These are phyloP conservation scores for Amphipyra tragopoginis DNA, from an alignment of 2,888 invertebrate genomes.

Conservation along the genomic window DNA sequence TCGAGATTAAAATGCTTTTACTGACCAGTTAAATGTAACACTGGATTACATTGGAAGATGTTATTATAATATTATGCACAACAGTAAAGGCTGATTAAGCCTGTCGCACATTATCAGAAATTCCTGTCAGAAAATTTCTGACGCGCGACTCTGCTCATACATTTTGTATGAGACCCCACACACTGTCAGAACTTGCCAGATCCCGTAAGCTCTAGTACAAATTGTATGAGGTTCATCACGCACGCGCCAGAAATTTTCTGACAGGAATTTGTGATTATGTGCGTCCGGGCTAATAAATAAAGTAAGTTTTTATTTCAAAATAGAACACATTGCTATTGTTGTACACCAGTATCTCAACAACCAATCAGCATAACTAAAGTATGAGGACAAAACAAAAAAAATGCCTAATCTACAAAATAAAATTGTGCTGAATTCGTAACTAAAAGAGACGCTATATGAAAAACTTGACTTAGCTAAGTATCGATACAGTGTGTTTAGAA, in stretches of 20 bases:
- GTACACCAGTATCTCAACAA: slow-evolving; percentile 19
- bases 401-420: slow-evolving; percentile 13
- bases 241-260: too few species aligned
- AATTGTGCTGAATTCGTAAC: slow-evolving; percentile 52
- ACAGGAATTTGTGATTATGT: too few species aligned
- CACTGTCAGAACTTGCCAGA: too few species aligned
- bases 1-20: slow-evolving; percentile 47
- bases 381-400: slow-evolving; percentile 15
- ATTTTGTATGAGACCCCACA: too few species aligned
- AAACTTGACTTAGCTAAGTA: slow-evolving; percentile 46
- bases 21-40: slow-evolving; percentile 14
- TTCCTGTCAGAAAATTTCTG: too few species aligned
- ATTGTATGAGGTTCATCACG: too few species aligned
- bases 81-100: background rate
- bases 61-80: background rate
- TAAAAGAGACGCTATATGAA: slow-evolving; percentile 34
- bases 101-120: too few species aligned
- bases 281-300: too few species aligned
- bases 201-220: too few species aligned
- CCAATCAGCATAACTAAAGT: slow-evolving; percentile 11
- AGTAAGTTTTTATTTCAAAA: background rate
- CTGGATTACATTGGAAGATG: slow-evolving; percentile 11
- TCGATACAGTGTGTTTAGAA: slow-evolving; percentile 35
- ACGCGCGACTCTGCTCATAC: too few species aligned
- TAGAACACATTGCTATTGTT: background rate